Conservation (phyloP, 2,888 invertebrate genomes). For the Malachius bipustulatus region DNA sequence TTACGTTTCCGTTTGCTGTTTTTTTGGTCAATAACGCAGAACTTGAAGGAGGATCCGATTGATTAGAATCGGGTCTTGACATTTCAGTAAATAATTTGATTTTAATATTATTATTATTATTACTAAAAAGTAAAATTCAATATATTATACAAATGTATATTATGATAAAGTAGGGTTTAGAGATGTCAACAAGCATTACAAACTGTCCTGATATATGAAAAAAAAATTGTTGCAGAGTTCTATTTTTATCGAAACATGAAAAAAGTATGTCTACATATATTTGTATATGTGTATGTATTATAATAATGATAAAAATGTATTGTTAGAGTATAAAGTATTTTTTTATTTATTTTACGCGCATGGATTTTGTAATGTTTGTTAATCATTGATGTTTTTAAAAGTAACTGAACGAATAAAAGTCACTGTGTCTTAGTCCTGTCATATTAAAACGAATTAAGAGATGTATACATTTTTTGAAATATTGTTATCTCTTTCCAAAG, state of each 20-base stretch:
- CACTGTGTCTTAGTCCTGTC: constrained; percentile 41
- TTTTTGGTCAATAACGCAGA: too few species aligned
- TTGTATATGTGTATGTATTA: constrained; percentile 1
- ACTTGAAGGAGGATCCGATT: too few species aligned
- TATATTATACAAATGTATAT: too few species aligned
- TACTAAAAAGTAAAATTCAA: too few species aligned
- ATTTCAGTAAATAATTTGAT: too few species aligned
- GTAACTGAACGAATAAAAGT: constrained; percentile 34
- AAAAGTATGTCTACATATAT: too few species aligned
- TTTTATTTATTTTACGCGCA: constrained; percentile 7
- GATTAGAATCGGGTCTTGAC: too few species aligned
- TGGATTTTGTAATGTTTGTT: constrained; percentile 10
- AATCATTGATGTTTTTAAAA: constrained; percentile 9
- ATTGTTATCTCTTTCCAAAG: constrained; percentile 41
- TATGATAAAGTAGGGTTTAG: too few species aligned
- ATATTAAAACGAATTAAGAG: constrained; percentile 39
- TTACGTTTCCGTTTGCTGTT: too few species aligned
- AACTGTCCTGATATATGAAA: background rate
- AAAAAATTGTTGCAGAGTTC: background rate
- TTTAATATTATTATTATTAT: too few species aligned
- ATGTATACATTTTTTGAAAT: constrained; percentile 38
- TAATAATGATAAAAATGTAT: constrained; percentile 6
- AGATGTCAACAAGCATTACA: constrained; percentile 3
- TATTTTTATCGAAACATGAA: constrained; percentile 1
- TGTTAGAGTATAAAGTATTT: constrained; percentile 6